These are phyloP conservation scores for Stegostoma tigrinum DNA, from an alignment of 2,113 vertebrate genomes.

Conservation along the genomic window DNA sequence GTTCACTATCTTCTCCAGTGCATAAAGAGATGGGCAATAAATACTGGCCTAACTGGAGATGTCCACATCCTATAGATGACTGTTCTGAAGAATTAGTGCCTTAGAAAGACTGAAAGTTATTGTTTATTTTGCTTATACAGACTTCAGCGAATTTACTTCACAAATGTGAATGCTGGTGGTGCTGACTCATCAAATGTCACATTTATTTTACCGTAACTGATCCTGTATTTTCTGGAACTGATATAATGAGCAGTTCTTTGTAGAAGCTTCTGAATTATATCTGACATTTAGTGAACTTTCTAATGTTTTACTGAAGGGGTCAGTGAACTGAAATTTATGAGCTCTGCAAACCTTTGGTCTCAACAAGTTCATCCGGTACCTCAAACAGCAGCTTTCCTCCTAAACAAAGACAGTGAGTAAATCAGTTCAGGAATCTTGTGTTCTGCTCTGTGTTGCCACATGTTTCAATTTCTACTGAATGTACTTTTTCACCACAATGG, in stretches of 20 bases:
- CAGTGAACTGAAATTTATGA: conserved; percentile 15
- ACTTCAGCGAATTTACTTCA: background rate
- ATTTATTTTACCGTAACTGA: background rate
- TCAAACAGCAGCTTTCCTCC: background rate
- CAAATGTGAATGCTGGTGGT: background rate
- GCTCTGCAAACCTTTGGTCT: background rate
- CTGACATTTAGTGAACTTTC: background rate
- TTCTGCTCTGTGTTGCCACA: background rate
- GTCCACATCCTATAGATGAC: no score
- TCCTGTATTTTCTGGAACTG: background rate
- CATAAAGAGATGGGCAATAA: no score
- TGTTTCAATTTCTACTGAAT: background rate
- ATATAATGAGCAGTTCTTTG: background rate
- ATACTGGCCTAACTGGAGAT: no score
- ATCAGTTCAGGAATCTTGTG: conserved; percentile 3
- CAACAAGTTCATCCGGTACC: conserved; percentile 9
- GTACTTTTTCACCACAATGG: background rate
- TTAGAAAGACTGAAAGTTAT: background rate
- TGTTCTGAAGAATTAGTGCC: background rate
- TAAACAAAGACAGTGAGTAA: conserved; percentile 1
- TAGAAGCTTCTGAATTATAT: background rate
- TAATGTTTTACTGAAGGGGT: background rate
- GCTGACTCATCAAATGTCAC: background rate
- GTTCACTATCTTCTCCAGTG: no score
- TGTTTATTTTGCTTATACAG: background rate